Evolutionary conservation across 1,140 invertebrate genomes (phyloP), one percentile per base, ranked within the genome.

Genomic region (Ceratina japonica): DNA sequence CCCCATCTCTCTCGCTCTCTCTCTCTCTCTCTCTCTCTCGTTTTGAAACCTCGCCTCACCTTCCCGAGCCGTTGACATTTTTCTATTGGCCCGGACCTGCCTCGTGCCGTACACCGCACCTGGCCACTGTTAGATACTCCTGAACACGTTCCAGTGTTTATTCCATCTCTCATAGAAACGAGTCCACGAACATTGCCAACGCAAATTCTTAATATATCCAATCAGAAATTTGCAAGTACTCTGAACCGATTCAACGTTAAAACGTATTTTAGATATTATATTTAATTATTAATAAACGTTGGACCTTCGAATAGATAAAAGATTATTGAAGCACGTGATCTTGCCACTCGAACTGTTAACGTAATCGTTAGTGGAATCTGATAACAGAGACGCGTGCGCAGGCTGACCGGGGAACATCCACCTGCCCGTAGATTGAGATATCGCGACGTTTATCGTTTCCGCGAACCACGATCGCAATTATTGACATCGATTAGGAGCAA

Each of bases 371-470:
- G 8, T 31, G 16, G 16, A 18, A 3, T 0, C 1, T 13, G 44
- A 65, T 65, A 64, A 75, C 44, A 20, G 27, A 13, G 27, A 8
- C 27, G 16, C 4, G 27, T 10, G 27, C 27, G 27, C 27, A 54
- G 12, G 22, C 61, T 12, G 27, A 12, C 27, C n/a, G 24, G n/a
- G n/a, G n/a, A 51, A 16, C n/a, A 37, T 15, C 15, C 65, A 77
- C 58, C 66, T 77, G 75, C 24, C 54, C 75, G 44, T 24, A 37
- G 58, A 70, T 77, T 77, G 58, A 70, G 56, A 62, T 54, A 77
- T 62, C n/a, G 44, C 18, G 7, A 44, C 24, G 20, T 37, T 66
- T 66, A 20, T 12, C 22, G 27, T 2, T 31, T 16, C 4, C 27
- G 31, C n/a, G 15, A 24, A 49, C 22, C 5, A 3, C 37, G 37